Conservation (phyloP, 2,797 vertebrate species). For the Cryptoprocta ferox region DNA sequence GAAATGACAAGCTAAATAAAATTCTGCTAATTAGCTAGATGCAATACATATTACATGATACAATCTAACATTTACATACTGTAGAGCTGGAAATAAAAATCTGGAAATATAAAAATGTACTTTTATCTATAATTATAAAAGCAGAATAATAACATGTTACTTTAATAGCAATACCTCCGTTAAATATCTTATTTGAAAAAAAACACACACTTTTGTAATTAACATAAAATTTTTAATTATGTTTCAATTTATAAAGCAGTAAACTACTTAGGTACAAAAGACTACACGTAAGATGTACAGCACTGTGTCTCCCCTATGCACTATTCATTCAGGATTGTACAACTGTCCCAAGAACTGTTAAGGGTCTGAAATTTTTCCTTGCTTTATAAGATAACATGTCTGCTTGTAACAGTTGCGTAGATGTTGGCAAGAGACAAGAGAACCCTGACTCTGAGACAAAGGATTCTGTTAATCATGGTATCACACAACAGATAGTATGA, state of each 20-base stretch:
- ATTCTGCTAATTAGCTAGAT: not conserved
- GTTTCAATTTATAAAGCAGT: not conserved
- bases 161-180: not conserved
- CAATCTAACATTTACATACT: not conserved
- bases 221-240: not conserved
- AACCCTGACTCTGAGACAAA: not conserved
- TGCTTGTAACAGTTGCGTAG: no score
- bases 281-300: not conserved
- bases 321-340: not conserved
- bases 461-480: not conserved
- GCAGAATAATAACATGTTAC: not conserved
- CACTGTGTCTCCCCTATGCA: no score
- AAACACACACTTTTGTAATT: not conserved
- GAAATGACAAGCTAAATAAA: not conserved
- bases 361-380: not conserved
- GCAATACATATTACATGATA: not conserved
- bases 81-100: not conserved
- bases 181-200: not conserved
- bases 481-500: not conserved
- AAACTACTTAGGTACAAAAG: not conserved
- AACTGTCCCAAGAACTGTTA: not conserved
- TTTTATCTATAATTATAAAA: not conserved
- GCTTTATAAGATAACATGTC: not conserved
- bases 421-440: not conserved
- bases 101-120: not conserved